Evolutionary conservation across 2,888 invertebrate genomes (phyloP).

Genomic region (Drosophila birchii): DNA sequence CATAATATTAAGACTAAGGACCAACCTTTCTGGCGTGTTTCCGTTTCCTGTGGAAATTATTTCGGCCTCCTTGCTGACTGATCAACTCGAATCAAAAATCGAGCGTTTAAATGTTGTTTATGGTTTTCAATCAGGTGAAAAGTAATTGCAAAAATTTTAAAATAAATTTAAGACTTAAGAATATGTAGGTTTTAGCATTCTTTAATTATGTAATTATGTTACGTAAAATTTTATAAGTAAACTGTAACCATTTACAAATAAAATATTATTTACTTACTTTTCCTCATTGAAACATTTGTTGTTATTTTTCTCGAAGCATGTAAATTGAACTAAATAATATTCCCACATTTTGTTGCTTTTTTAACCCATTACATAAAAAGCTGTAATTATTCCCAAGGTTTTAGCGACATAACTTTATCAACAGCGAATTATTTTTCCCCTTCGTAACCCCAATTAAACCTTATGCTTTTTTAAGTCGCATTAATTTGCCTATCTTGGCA

Average conservation of each 20-base stretch:
- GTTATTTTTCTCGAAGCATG: too few species aligned
- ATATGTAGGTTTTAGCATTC: too few species aligned
- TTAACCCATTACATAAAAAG: too few species aligned
- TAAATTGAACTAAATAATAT: neutral
- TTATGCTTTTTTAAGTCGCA: constrained; percentile 2
- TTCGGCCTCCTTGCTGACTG: constrained; percentile 1
- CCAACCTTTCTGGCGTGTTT: constrained; percentile 77
- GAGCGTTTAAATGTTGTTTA: constrained; percentile 3
- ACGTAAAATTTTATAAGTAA: too few species aligned
- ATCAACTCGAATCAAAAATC: constrained; percentile 17
- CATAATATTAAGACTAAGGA: constrained; percentile 35
- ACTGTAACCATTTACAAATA: too few species aligned
- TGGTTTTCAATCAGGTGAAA: neutral
- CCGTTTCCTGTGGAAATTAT: constrained; percentile 48
- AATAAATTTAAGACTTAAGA: too few species aligned
- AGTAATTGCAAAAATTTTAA: neutral
- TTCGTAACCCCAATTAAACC: constrained; percentile 3
- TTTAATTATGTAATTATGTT: too few species aligned
- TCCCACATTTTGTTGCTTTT: neutral
- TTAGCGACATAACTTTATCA: neutral
- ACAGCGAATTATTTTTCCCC: neutral
- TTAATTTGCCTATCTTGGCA: constrained; percentile 30
- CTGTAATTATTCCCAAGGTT: neutral
- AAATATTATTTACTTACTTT: too few species aligned
- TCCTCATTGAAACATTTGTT: too few species aligned